A percentile compares a stretch with the other conserved stretches of the same genome.
phyloP scores from a whole-genome alignment of 2,888 invertebrate species.

The Drosophila anomalata region DNA sequence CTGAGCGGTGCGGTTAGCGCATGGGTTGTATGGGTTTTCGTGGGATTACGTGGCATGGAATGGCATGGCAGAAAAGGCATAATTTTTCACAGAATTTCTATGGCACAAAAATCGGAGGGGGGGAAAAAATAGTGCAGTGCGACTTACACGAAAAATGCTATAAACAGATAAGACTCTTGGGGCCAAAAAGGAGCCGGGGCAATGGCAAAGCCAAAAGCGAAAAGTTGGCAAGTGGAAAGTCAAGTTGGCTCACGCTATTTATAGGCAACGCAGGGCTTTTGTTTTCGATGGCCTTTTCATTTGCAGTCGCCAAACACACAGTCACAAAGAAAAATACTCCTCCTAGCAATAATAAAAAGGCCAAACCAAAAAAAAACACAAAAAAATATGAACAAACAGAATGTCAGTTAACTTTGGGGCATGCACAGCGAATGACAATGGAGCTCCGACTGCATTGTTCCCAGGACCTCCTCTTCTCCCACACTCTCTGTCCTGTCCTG shows the following conservation, averaged over 20 bases:
- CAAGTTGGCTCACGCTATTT: constrained; percentile 76
- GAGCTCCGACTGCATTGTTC: constrained; percentile 45
- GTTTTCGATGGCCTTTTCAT: constrained; percentile 79
- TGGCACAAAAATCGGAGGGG: constrained; percentile 3
- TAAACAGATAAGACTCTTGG: constrained; percentile 65
- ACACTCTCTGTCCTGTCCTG: too few relatives aligned
- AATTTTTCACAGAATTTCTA: constrained; percentile 15
- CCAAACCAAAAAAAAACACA: constrained; percentile 26
- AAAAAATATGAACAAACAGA: constrained; percentile 29
- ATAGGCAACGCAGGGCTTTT: constrained; percentile 75
- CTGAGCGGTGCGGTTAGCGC: constrained; percentile 22
- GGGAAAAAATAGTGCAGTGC: constrained; percentile 30
- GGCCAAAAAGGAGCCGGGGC: constrained; percentile 16
- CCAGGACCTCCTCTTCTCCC: constrained; percentile 21
- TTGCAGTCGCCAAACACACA: constrained; percentile 59
- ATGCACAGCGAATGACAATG: constrained; percentile 66
- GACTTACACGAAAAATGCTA: constrained; percentile 68
- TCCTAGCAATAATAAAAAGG: constrained; percentile 21
- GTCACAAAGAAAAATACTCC: constrained; percentile 51
- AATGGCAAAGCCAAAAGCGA: not conserved
- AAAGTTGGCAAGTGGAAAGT: constrained; percentile 74
- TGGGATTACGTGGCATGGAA: constrained; percentile 28
- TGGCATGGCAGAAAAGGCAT: constrained; percentile 13
- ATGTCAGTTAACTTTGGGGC: constrained; percentile 53
- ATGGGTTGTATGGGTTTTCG: constrained; percentile 50